Evolutionary conservation across 2,797 vertebrate genomes (phyloP).

Genomic region (Salmo trutta): DNA sequence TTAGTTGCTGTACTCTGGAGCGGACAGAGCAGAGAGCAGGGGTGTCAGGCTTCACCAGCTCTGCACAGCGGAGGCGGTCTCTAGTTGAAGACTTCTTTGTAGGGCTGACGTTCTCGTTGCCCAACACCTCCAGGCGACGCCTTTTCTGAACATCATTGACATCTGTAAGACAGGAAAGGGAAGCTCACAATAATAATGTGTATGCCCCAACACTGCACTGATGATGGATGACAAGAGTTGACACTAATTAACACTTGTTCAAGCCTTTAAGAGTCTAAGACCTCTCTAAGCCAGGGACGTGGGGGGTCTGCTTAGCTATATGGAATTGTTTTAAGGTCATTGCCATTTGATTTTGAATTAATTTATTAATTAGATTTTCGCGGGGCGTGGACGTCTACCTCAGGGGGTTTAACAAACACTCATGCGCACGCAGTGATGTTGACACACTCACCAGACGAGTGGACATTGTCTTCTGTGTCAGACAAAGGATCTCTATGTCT

Average conservation of each 20-base stretch:
- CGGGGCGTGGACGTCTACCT: too few species aligned
- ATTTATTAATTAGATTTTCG: too few species aligned
- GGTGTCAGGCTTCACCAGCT: constrained; percentile 69
- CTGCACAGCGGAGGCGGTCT: constrained; percentile 28
- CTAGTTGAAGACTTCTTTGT: constrained; percentile 37
- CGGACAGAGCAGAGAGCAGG: constrained; percentile 66
- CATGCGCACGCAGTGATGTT: background rate
- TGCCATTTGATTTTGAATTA: too few species aligned
- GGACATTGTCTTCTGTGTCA: constrained; percentile 66
- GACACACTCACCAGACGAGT: constrained; percentile 41
- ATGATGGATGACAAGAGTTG: too few species aligned
- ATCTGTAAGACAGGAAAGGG: constrained; percentile 40
- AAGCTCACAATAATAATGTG: background rate
- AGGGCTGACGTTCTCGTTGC: constrained; percentile 67
- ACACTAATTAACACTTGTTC: too few species aligned
- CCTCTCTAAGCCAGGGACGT: too few species aligned
- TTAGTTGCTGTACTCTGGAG: constrained; percentile 68
- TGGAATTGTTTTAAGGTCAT: too few species aligned
- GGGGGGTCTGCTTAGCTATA: too few species aligned
- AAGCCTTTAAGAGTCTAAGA: background rate
- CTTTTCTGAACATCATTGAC: constrained; percentile 66
- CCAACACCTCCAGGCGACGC: constrained; percentile 59
- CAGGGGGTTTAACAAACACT: too few species aligned
- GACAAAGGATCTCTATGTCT: constrained; percentile 70
- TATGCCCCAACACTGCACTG: too few species aligned